Evolutionary conservation across 2,888 invertebrate species (phyloP).

Genomic region (Bedellia somnulentella): DNA sequence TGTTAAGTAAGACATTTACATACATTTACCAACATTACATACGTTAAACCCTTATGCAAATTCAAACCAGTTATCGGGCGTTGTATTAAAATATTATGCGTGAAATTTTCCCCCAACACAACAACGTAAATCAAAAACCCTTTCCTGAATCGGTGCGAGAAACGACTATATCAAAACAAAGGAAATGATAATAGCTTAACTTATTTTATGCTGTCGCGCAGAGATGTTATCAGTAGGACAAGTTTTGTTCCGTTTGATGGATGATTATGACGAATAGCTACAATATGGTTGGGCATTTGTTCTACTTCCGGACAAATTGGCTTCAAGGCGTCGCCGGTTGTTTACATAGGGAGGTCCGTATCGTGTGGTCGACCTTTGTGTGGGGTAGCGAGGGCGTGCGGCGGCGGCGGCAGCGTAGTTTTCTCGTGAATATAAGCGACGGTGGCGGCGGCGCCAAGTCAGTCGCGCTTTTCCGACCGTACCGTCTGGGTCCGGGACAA

Average conservation of each 20-base stretch:
- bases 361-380: conserved; percentile 2
- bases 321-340: conserved; percentile 11
- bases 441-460: no score
- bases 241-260: conserved; percentile 7
- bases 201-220: conserved; percentile 2
- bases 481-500: no score
- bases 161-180: conserved; percentile 3
- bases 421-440: no score
- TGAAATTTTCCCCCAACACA: no score
- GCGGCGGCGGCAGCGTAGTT: background rate
- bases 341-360: conserved; percentile 9
- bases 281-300: conserved; percentile 12
- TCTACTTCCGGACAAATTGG: conserved; percentile 7
- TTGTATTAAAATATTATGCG: no score
- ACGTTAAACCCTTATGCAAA: no score
- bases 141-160: no score
- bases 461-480: no score
- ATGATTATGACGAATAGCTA: conserved; percentile 8
- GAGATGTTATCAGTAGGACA: conserved; percentile 6
- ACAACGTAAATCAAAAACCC: no score
- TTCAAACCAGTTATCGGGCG: no score
- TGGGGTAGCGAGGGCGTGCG: background rate
- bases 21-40: no score
- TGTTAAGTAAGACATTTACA: no score
- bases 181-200: conserved; percentile 3